Percentiles rank a stretch among this genome's conserved stretches.
Evolutionary conservation across 2,113 vertebrate species (phyloP).

Genomic region (Eleginops maclovinus): DNA sequence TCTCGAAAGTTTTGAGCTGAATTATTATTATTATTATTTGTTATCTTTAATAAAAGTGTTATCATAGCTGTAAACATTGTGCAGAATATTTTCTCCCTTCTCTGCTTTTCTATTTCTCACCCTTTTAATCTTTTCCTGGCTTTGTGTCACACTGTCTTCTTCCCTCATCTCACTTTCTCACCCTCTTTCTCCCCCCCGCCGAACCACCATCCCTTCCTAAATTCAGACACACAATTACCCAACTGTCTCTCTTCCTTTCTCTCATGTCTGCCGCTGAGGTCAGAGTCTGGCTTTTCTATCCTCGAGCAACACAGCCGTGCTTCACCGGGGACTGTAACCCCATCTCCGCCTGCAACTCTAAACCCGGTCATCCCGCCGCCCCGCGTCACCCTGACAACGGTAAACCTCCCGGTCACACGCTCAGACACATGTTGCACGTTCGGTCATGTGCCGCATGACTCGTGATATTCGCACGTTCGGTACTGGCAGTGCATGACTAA

Average conservation of each 20-base stretch:
- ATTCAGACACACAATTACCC: constrained; percentile 53
- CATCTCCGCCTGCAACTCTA: constrained; percentile 62
- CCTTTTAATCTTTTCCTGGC: constrained; percentile 12
- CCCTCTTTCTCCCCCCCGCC: constrained; percentile 2
- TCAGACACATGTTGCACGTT: constrained; percentile 25
- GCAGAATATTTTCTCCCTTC: neutral
- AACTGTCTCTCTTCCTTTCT: constrained; percentile 49
- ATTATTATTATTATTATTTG: no score
- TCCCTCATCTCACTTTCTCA: constrained; percentile 16
- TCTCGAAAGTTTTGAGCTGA: no score
- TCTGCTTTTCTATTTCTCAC: neutral
- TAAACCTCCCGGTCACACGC: constrained; percentile 26
- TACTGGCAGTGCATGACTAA: constrained; percentile 8
- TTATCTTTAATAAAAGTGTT: neutral
- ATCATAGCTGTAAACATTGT: neutral
- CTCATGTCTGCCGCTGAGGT: constrained; percentile 63
- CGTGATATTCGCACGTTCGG: neutral
- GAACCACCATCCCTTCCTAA: constrained; percentile 14
- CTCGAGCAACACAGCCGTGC: constrained; percentile 54
- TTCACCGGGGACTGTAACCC: constrained; percentile 49
- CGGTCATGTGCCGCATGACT: constrained; percentile 19
- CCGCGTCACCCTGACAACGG: constrained; percentile 24
- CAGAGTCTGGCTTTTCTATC: constrained; percentile 70
- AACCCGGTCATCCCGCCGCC: constrained; percentile 35
- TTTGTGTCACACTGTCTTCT: constrained; percentile 12